Evolutionary conservation across 2,888 invertebrate species (phyloP).

Genomic region (Pandemis cinnamomeana): DNA sequence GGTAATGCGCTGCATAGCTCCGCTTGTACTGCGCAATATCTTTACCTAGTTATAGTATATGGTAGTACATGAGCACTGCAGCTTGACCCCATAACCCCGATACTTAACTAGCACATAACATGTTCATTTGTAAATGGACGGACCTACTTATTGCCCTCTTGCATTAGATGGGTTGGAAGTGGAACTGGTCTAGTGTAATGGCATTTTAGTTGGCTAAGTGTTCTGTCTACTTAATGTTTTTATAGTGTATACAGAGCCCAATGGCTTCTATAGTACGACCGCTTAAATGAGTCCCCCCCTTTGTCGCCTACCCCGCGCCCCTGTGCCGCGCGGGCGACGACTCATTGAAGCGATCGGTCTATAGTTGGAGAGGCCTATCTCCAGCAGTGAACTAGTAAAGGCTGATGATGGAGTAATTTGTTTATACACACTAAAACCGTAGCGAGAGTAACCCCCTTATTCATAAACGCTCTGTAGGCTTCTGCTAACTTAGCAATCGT

Average conservation of each 20-base stretch:
- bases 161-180: background rate
- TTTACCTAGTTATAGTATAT: background rate
- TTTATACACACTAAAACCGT: too few relatives aligned
- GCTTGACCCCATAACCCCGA: slow-evolving; percentile 38
- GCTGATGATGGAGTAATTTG: too few relatives aligned
- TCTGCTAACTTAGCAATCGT: too few relatives aligned
- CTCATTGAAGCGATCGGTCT: too few relatives aligned
- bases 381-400: too few relatives aligned
- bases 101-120: slow-evolving; percentile 33
- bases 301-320: too few relatives aligned
- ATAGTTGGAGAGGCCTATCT: too few relatives aligned
- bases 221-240: background rate
- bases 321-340: too few relatives aligned
- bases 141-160: slow-evolving; percentile 28
- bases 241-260: background rate
- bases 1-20: background rate
- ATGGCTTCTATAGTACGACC: too few relatives aligned
- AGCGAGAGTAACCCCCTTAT: too few relatives aligned
- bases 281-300: too few relatives aligned
- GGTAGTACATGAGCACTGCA: slow-evolving; percentile 18
- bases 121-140: slow-evolving; percentile 40
- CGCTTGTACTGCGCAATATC: background rate
- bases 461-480: too few relatives aligned
- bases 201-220: background rate
- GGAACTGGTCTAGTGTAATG: background rate